These are phyloP conservation scores for Amiota mariae DNA, from an alignment of 2,888 invertebrate genomes.

Conservation along the genomic window DNA sequence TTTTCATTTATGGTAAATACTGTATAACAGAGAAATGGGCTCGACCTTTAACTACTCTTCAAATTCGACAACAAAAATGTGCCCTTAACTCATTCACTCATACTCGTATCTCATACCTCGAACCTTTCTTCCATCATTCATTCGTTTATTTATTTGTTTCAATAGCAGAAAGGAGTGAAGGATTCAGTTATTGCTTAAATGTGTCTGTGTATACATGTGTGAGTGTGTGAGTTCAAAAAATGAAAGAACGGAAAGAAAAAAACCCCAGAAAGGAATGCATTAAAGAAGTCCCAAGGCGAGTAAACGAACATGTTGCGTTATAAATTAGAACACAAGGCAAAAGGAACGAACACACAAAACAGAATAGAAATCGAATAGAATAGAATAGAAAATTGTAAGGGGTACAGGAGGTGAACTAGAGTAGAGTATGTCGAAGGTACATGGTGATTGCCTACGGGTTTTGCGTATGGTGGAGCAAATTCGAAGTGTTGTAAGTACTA, in stretches of 20 bases:
- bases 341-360: background rate
- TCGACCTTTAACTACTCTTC: too few species aligned
- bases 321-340: constrained; percentile 57
- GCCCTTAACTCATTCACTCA: constrained; percentile 36
- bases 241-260: constrained; percentile 20
- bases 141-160: too few species aligned
- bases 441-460: constrained; percentile 12
- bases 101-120: too few species aligned
- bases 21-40: background rate
- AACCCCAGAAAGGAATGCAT: constrained; percentile 49
- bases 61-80: background rate
- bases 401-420: too few species aligned
- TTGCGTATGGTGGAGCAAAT: constrained; percentile 39
- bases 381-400: too few species aligned
- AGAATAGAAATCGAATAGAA: background rate
- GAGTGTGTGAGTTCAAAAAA: too few species aligned
- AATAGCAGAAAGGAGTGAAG: too few species aligned
- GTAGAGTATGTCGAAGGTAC: background rate
- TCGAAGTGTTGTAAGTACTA: constrained; percentile 18
- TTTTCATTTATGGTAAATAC: background rate
- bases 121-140: too few species aligned
- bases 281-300: constrained; percentile 53
- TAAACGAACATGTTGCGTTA: constrained; percentile 56
- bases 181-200: too few species aligned
- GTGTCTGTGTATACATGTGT: too few species aligned